A percentile compares a stretch with the other conserved stretches of the same genome.
Evolutionary conservation across 2,888 invertebrate genomes (phyloP).

Genomic region (Pristionchus arcanus): DNA sequence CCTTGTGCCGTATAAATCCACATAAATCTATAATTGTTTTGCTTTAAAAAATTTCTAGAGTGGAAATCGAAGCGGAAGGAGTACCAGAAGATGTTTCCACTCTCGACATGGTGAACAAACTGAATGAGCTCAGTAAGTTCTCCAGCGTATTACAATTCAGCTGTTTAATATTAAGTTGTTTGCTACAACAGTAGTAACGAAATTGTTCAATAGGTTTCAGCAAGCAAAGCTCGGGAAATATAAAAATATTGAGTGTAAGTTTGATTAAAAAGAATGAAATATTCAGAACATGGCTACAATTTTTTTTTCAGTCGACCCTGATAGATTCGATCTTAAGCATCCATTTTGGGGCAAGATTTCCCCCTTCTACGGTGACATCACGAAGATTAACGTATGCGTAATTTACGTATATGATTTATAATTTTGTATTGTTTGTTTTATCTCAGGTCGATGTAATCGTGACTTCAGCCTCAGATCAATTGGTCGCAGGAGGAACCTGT

Average conservation of each 20-base stretch:
- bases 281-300: too few relatives aligned
- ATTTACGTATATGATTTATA: background rate
- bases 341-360: conserved; percentile 59
- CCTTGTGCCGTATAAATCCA: too few relatives aligned
- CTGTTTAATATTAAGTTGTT: too few relatives aligned
- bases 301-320: conserved; percentile 59
- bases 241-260: too few relatives aligned
- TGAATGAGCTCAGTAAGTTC: conserved; percentile 26
- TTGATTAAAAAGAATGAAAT: too few relatives aligned
- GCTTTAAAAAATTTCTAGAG: background rate
- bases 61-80: background rate
- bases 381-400: conserved; percentile 83
- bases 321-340: conserved; percentile 58
- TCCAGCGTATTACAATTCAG: background rate
- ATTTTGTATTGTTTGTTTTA: background rate
- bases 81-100: conserved; percentile 16
- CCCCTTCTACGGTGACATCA: conserved; percentile 87
- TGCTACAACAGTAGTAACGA: too few relatives aligned
- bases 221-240: too few relatives aligned
- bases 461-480: conserved; percentile 90
- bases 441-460: conserved; percentile 89
- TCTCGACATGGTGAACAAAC: background rate
- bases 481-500: conserved; percentile 86
- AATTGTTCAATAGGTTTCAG: too few relatives aligned
- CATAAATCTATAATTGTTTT: background rate